Base-by-base conservation (phyloP, 2,113 vertebrate species). In the Elachura formosa region DNA sequence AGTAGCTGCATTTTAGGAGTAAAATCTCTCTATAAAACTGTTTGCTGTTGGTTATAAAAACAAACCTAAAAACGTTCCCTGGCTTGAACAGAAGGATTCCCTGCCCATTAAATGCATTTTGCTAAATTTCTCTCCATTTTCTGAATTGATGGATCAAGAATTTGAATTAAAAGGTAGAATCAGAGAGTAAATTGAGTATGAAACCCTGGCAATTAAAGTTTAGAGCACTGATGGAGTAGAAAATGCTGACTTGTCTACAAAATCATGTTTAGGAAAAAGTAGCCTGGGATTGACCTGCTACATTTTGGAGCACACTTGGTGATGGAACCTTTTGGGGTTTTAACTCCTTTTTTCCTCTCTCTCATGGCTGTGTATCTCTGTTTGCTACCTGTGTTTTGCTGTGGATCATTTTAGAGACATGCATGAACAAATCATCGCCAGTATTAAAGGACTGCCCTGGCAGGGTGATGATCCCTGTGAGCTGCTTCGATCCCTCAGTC, bases 391-490 rank as follows among this genome's bases (percentile, higher is more conserved):
- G 75, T 91, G 46, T 89, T 90, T 92, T 90, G 88, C 90, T 93
- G 73, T 96, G 94, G 54, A 90, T 87, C 85, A 73, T 97, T 98
- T 79, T 98, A 99, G 99, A 96, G 98, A 99, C 92, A 98, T 99
- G 98, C 99, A 99, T 98, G 98, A 98, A 85, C 98, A 99, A 98
- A 99, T 99, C 98, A 99, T 99, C 98, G 98, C 97, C 97, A 99
- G 98, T 97, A 99, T 99, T 97, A 99, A 99, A 98, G 99, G 98
- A 98, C 98, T 99, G 96, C 99, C 98, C 85, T 98, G 99, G 98
- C 98, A 99, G 97, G 98, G 98, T 49, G 99, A 98, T 96, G 99
- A 99, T 98, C 99, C 99, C 88, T 98, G 99, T 93, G 98, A 98
- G 97, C 98, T 99, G 91, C 98, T 99, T 87, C 99, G 98, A 96